Percentiles rank a stretch among this genome's conserved stretches.
These are phyloP conservation scores for Aramus guarauna DNA, from an alignment of 2,113 vertebrate genomes.

Conservation along the genomic window DNA sequence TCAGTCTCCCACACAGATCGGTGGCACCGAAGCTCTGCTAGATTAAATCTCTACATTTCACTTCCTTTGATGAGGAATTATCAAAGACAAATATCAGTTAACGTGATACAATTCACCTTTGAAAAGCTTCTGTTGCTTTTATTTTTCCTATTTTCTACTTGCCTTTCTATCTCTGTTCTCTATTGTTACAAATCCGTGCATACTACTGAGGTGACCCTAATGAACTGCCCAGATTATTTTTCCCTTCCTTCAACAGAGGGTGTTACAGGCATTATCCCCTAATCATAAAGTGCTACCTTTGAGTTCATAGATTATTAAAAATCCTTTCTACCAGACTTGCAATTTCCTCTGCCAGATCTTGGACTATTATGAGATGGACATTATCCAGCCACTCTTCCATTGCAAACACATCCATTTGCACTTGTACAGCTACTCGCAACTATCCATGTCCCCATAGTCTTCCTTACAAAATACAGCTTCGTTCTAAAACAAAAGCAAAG, in stretches of 20 bases:
- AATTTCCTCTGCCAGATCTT: conserved; percentile 16
- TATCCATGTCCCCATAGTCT: neutral
- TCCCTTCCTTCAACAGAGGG: neutral
- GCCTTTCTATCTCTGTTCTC: neutral
- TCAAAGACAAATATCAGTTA: neutral
- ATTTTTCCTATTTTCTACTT: neutral
- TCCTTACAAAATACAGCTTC: neutral
- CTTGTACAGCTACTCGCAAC: neutral
- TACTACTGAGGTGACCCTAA: neutral
- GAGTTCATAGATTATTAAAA: conserved; percentile 20
- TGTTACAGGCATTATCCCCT: neutral
- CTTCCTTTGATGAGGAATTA: neutral
- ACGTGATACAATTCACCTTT: neutral
- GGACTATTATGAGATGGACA: neutral
- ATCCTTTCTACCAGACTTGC: neutral
- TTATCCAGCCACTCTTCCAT: neutral
- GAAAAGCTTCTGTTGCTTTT: neutral
- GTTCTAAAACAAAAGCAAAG: neutral
- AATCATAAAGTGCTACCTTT: neutral
- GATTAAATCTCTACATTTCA: neutral
- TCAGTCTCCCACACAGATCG: neutral
- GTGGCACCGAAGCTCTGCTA: neutral
- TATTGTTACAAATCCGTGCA: neutral
- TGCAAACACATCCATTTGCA: neutral
- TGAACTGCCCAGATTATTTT: neutral